Evolutionary conservation across 2,888 invertebrate species (phyloP).

Genomic region (Halictus ligatus): DNA sequence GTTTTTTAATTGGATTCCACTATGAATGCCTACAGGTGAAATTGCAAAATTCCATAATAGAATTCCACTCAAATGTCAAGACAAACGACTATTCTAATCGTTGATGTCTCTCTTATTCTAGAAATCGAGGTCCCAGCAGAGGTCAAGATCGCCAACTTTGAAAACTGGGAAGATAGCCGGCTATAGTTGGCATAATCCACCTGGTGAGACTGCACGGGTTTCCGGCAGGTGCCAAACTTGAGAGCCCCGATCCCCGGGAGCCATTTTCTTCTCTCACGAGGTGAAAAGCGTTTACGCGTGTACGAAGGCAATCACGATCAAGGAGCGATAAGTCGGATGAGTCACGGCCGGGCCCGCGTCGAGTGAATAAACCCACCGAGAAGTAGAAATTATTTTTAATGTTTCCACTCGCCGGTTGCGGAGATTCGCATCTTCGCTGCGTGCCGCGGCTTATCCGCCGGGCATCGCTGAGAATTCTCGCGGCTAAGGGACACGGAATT

Average conservation of each 20-base stretch:
- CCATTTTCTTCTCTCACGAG: background rate
- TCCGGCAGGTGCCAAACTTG: slow-evolving; percentile 2
- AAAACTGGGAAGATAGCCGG: background rate
- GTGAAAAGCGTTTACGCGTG: slow-evolving; percentile 4
- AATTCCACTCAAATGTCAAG: background rate
- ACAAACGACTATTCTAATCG: background rate
- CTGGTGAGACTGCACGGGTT: background rate
- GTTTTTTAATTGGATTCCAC: too few species aligned
- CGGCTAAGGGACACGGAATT: slow-evolving; percentile 51
- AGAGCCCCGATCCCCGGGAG: background rate
- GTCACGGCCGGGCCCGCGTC: background rate
- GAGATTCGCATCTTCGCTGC: slow-evolving; percentile 60
- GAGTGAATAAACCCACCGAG: slow-evolving; percentile 38
- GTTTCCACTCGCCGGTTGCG: slow-evolving; percentile 39
- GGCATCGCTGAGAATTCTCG: slow-evolving; percentile 60
- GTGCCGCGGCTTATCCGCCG: slow-evolving; percentile 50
- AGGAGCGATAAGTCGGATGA: slow-evolving; percentile 31
- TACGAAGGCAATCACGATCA: slow-evolving; percentile 43
- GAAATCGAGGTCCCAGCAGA: background rate
- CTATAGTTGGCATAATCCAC: background rate
- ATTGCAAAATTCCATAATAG: background rate
- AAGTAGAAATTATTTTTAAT: slow-evolving; percentile 61
- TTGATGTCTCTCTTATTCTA: background rate
- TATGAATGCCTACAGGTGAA: background rate
- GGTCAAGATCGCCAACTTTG: background rate